These are phyloP conservation scores for Archilochus colubris DNA, from an alignment of 2,113 vertebrate species.

Conservation along the genomic window DNA sequence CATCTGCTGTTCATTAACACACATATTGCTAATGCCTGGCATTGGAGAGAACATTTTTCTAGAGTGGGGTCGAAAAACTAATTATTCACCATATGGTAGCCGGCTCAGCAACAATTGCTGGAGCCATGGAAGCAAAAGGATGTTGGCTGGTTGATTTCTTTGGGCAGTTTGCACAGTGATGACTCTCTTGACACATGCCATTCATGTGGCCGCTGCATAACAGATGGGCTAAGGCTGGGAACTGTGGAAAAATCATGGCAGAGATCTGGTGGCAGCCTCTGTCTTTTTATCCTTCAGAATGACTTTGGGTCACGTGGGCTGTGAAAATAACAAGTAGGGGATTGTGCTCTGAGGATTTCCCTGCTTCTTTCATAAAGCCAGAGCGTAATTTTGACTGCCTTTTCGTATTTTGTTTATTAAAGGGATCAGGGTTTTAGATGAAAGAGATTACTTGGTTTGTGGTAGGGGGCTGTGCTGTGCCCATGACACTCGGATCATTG, in stretches of 20 bases:
- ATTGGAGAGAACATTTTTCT: constrained; percentile 83
- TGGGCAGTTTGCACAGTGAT: constrained; percentile 85
- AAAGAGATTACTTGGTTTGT: constrained; percentile 84
- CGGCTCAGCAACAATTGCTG: constrained; percentile 84
- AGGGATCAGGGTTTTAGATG: constrained; percentile 84
- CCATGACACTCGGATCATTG: constrained; percentile 80
- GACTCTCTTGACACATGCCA: constrained; percentile 94
- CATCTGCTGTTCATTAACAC: constrained; percentile 79
- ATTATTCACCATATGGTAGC: constrained; percentile 99
- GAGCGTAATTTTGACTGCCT: constrained; percentile 81
- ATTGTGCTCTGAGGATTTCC: constrained; percentile 87
- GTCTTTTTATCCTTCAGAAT: constrained; percentile 87
- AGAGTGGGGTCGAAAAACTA: constrained; percentile 89
- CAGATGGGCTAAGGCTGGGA: constrained; percentile 95
- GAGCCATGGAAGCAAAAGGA: constrained; percentile 81
- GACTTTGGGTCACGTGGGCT: constrained; percentile 86
- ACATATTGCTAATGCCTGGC: constrained; percentile 82
- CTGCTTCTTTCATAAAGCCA: constrained; percentile 84
- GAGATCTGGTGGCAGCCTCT: constrained; percentile 86
- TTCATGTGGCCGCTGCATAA: constrained; percentile 87
- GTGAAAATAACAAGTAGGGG: constrained; percentile 89
- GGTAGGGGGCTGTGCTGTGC: constrained; percentile 72
- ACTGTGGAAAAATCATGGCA: constrained; percentile 86
- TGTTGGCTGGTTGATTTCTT: constrained; percentile 84
- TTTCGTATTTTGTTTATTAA: constrained; percentile 90